Conservation (phyloP, 2,113 vertebrate species). For the Lipophrys pholis region DNA sequence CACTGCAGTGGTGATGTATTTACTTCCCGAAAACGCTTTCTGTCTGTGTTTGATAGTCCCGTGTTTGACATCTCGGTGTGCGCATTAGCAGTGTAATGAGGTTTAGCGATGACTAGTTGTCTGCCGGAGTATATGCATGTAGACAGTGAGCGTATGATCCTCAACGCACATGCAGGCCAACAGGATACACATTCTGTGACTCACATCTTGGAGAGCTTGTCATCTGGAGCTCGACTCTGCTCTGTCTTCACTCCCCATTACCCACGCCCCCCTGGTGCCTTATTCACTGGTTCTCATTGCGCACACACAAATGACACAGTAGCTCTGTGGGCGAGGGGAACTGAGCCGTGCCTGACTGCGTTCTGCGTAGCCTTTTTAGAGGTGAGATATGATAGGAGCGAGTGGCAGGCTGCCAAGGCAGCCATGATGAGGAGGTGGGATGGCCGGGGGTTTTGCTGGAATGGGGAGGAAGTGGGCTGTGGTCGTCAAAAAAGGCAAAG, state of each 20-base stretch:
- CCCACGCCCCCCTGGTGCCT: slow-evolving; percentile 47
- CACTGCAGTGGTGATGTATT: too few species aligned
- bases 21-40: background rate
- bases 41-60: slow-evolving; percentile 1
- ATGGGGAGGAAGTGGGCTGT: slow-evolving; percentile 37
- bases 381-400: slow-evolving; percentile 40
- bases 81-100: slow-evolving; percentile 19
- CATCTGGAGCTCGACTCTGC: slow-evolving; percentile 42
- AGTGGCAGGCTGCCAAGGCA: slow-evolving; percentile 39
- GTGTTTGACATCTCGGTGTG: slow-evolving; percentile 7
- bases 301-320: slow-evolving; percentile 45
- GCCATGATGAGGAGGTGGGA: slow-evolving; percentile 36
- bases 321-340: slow-evolving; percentile 60
- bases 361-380: slow-evolving; percentile 45
- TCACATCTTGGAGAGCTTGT: slow-evolving; percentile 35
- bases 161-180: slow-evolving; percentile 34
- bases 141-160: slow-evolving; percentile 40
- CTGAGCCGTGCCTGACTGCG: slow-evolving; percentile 50
- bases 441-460: slow-evolving; percentile 40
- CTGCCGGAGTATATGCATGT: slow-evolving; percentile 16
- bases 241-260: slow-evolving; percentile 62
- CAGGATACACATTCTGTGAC: slow-evolving; percentile 40
- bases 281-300: slow-evolving; percentile 43
- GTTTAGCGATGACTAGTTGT: slow-evolving; percentile 10
- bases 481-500: slow-evolving; percentile 30